These are phyloP conservation scores for Dryobotodes eremita DNA, from an alignment of 2,888 invertebrate genomes.

Conservation along the genomic window DNA sequence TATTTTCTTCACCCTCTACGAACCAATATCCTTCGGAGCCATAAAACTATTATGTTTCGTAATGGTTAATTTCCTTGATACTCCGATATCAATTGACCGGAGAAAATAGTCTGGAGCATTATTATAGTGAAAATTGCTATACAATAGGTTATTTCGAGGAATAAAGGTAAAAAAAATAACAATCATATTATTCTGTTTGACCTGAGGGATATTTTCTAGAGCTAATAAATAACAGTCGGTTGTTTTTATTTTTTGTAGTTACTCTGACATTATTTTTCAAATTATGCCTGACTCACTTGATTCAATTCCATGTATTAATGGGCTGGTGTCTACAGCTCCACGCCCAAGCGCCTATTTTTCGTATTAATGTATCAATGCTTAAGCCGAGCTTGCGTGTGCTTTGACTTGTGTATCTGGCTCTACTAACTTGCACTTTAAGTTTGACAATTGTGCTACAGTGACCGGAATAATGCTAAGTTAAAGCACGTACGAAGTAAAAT, in stretches of 20 bases:
- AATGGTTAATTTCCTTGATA: constrained; percentile 62
- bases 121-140: constrained; percentile 31
- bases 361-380: not conserved
- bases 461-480: not conserved
- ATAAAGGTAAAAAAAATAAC: constrained; percentile 71
- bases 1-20: constrained; percentile 17
- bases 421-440: not conserved
- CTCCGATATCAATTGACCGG: constrained; percentile 50
- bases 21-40: constrained; percentile 33
- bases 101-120: constrained; percentile 43
- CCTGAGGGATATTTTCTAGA: constrained; percentile 28
- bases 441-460: not conserved
- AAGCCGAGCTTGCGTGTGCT: not conserved
- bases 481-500: not conserved
- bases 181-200: constrained; percentile 66
- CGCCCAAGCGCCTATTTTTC: not conserved
- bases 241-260: not conserved
- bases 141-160: constrained; percentile 51
- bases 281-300: not conserved
- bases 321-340: not conserved
- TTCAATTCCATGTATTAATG: not conserved
- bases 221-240: constrained; percentile 9
- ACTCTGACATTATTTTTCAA: not conserved
- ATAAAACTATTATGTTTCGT: constrained; percentile 58
- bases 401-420: not conserved